Conservation (phyloP, 2,797 vertebrate species). For the Scolopax bukidnonensis region DNA sequence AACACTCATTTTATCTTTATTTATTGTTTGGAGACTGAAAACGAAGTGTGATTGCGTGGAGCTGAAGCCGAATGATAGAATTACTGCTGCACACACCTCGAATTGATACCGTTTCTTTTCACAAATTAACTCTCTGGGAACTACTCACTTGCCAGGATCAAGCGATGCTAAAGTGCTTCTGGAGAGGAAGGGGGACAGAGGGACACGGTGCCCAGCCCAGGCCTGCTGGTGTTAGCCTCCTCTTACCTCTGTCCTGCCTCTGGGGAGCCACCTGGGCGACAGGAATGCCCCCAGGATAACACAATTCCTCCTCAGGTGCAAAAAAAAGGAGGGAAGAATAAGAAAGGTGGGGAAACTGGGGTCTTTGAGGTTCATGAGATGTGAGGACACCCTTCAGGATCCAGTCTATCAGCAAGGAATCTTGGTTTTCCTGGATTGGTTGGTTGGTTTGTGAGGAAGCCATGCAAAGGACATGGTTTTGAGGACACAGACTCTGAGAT, state of each 20-base stretch:
- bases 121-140: slow-evolving; percentile 16
- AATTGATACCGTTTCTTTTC: slow-evolving; percentile 38
- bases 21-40: slow-evolving; percentile 52
- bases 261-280: background rate
- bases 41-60: background rate
- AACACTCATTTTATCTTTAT: slow-evolving; percentile 46
- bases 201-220: background rate
- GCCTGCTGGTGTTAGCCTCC: background rate
- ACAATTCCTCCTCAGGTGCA: background rate
- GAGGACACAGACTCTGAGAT: background rate
- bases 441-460: background rate
- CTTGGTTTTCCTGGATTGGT: background rate
- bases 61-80: slow-evolving; percentile 3
- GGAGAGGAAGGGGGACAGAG: background rate
- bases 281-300: background rate
- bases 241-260: background rate
- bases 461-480: background rate
- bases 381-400: background rate
- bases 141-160: background rate
- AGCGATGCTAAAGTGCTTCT: background rate
- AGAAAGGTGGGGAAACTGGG: background rate
- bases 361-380: background rate
- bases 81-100: background rate
- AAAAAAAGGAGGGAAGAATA: background rate
- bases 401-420: background rate